Evolutionary conservation across 2,797 vertebrate species (phyloP), one percentile per base, ranked within the genome.

Genomic region (Leptoclinus maculatus): DNA sequence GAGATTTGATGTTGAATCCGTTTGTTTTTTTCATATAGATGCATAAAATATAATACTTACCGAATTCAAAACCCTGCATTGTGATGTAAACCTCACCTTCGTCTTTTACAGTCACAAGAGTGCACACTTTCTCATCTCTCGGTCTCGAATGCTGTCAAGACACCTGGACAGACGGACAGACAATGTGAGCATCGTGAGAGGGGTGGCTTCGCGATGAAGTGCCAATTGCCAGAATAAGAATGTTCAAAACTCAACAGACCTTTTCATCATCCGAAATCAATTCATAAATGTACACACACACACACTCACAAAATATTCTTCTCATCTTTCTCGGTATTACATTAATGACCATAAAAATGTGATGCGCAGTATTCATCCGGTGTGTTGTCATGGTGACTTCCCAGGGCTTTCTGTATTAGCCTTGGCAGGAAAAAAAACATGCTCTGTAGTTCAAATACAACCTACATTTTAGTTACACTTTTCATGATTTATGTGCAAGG

Each of bases 341-440:
- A 41, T 68, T 64, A 60, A 39, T 64, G 34, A 8, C 16, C 9
- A 41, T 57, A 59, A 65, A 77, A n/a, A 25, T 19, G n/a, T 34
- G n/a, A 63, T 27, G 12, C 43, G 21, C n/a, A 4, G 58, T n/a
- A 63, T 64, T 73, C 47, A 69, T 21, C 51, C 34, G 6, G 12
- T 16, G 3, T 57, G 59, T 76, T 66, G 67, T 75, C 82, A 78
- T 71, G 78, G 57, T 34, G 66, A 74, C 54, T 29, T 60, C 29
- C 21, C 43, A 2, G 0, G 39, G 39, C 14, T 70, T 14, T 29
- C 23, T 34, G 16, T 27, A 64, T 59, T 47, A 71, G 29, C 57
- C 32, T 9, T 14, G 27, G 29, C 36, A 72, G 29, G 4, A 32
- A 32, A 38, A 32, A 49, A 38, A 45, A 71, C 19, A 16, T 14